A percentile compares a stretch with the other conserved stretches of the same genome.
phyloP scores from a whole-genome alignment of 2,888 invertebrate genomes.

The Linyphia triangularis region DNA sequence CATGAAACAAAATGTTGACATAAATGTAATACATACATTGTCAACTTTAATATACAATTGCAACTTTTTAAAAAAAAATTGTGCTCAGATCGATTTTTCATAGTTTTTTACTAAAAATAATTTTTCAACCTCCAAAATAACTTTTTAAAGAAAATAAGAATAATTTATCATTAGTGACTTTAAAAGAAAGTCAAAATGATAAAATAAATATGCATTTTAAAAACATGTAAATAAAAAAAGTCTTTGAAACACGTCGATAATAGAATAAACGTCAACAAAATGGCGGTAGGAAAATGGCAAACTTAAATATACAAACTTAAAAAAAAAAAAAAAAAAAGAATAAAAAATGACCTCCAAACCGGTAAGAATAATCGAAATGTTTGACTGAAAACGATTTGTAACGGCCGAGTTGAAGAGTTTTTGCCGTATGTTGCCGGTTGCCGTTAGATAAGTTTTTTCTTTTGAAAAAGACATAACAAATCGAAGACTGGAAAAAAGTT shows the following conservation, averaged over 20 bases:
- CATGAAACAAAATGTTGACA: too few relatives aligned
- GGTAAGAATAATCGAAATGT: slow-evolving; percentile 25
- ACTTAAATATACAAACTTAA: not conserved
- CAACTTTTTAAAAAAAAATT: too few relatives aligned
- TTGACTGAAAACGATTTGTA: slow-evolving; percentile 23
- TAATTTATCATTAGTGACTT: too few relatives aligned
- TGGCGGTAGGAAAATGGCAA: not conserved
- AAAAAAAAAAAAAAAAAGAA: not conserved
- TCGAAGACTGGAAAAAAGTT: not conserved
- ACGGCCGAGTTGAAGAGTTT: not conserved
- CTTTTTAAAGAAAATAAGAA: too few relatives aligned
- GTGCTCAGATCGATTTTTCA: too few relatives aligned
- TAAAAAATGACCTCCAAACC: slow-evolving; percentile 16
- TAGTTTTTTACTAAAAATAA: too few relatives aligned
- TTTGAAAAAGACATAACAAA: slow-evolving; percentile 2
- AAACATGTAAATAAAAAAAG: not conserved
- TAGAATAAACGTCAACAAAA: not conserved
- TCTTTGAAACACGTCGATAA: not conserved
- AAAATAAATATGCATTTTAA: too few relatives aligned
- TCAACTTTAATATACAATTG: too few relatives aligned
- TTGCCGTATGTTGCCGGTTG: not conserved
- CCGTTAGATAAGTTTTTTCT: not conserved
- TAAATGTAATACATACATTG: too few relatives aligned
- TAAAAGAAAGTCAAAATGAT: too few relatives aligned
- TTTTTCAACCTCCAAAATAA: too few relatives aligned